Evolutionary conservation across 2,888 invertebrate species (phyloP).

Genomic region (Phasia obesa): DNA sequence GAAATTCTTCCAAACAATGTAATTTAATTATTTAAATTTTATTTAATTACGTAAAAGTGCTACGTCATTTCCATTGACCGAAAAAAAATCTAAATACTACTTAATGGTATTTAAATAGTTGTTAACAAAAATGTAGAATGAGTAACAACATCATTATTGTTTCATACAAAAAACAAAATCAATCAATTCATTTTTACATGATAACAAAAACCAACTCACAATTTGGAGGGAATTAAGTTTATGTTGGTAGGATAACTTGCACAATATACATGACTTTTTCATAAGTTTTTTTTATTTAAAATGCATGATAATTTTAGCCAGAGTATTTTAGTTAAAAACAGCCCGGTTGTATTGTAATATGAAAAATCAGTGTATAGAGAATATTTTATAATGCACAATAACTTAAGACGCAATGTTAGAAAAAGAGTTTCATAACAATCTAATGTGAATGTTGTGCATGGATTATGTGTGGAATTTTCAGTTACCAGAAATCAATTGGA

Average conservation of each 20-base stretch:
- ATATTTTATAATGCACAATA: constrained; percentile 38
- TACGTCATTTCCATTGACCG: too few relatives aligned
- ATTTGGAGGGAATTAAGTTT: constrained; percentile 16
- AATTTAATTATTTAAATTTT: too few relatives aligned
- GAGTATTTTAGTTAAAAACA: constrained; percentile 41
- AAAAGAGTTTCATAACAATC: constrained; percentile 41
- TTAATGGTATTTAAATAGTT: constrained; percentile 8
- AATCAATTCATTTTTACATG: constrained; percentile 16
- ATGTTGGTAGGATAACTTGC: constrained; percentile 51
- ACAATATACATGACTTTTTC: constrained; percentile 51
- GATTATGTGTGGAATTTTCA: constrained; percentile 47
- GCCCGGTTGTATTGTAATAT: constrained; percentile 33
- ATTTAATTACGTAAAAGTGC: too few relatives aligned
- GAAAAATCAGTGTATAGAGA: constrained; percentile 42
- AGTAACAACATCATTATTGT: constrained; percentile 27
- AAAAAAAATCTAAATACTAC: not conserved
- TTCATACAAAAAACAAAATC: constrained; percentile 50
- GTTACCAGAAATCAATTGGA: constrained; percentile 64
- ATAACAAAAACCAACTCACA: constrained; percentile 47
- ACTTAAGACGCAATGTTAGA: constrained; percentile 42
- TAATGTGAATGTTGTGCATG: constrained; percentile 50
- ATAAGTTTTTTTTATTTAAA: constrained; percentile 50
- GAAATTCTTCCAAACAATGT: too few relatives aligned
- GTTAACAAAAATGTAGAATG: constrained; percentile 9
- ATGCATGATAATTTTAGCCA: constrained; percentile 55